Base-by-base conservation (phyloP, 92 coral and sea anemone species). In the Actinostola sp. region DNA sequence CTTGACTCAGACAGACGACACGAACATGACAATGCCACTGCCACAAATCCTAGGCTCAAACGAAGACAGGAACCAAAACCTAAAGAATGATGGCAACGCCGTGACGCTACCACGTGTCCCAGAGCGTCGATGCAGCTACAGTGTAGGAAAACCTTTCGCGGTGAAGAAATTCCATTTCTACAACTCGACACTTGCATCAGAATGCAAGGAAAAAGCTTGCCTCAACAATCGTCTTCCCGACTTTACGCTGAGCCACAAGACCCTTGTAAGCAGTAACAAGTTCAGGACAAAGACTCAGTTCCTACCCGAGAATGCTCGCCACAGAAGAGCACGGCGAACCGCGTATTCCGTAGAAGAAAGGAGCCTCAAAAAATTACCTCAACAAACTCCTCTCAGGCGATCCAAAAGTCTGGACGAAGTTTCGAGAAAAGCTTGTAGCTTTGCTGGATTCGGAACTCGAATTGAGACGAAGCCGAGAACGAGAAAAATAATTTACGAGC, bases 221-320 rank as follows among this genome's bases (percentile, higher is more conserved):
- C 35, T 75, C 21, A 52, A 39, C 23, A 53, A 52, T 19, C 67
- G 81, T 32, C 81, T 75, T 0, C 81, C 81, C 33, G 81, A 75
- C 54, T 75, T 75, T 46, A 30, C 52, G 8, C 21, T 52, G 33
- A 34, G 33, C 7, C 58, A 75, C 25, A 75, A 62, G 34, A 42
- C 54, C 11, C 55, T 53, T 1, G 63, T 52, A 2, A 66, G 56
- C 30, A 59, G 21, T 35, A 63, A 21, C 11, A 63, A 50, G 41
- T 42, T 51, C 21, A 19, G 20, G 29, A 31, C 20, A 20, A 53
- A 53, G 60, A 2, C 60, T 53, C 20, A n/a, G n/a, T n/a, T 53
- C 3, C 32, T 53, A 2, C 60, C 60, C 25, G 60, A 53, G 20
- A 53, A 53, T 2, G 9, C 29, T 53, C 60, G 60, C 8, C 2